Percentiles rank a stretch among this genome's conserved stretches.
phyloP scores from a whole-genome alignment of 2,888 invertebrate genomes.

The Epinotia ramella region DNA sequence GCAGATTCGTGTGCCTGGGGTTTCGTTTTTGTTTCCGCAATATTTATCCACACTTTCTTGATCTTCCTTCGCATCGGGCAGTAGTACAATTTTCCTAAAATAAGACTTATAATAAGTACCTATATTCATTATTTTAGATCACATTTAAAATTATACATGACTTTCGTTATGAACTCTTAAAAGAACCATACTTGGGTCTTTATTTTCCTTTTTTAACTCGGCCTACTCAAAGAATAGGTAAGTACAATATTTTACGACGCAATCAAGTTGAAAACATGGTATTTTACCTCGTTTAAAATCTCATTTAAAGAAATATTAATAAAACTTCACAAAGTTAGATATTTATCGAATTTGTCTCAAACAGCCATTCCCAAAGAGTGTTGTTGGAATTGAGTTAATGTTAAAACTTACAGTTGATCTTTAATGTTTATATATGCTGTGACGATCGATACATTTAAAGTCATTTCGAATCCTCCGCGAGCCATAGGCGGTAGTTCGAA shows the following conservation, averaged over 20 bases:
- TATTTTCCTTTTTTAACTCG: too few relatives aligned
- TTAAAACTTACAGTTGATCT: slow-evolving; percentile 17
- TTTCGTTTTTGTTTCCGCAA: slow-evolving; percentile 1
- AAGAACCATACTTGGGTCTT: too few relatives aligned
- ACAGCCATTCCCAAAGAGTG: too few relatives aligned
- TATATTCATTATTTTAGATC: background rate
- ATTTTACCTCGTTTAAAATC: too few relatives aligned
- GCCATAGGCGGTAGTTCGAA: slow-evolving; percentile 35
- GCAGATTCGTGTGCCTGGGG: slow-evolving; percentile 27
- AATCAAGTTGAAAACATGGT: too few relatives aligned
- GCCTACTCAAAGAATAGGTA: too few relatives aligned
- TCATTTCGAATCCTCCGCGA: slow-evolving; percentile 29
- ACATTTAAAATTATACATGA: background rate
- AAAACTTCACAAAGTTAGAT: too few relatives aligned
- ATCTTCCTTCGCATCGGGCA: background rate
- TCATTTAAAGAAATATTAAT: too few relatives aligned
- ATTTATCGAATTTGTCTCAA: too few relatives aligned
- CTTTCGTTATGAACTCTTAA: background rate
- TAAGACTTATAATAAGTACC: background rate
- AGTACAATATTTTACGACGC: too few relatives aligned
- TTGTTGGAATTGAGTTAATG: background rate
- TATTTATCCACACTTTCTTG: background rate
- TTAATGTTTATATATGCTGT: background rate
- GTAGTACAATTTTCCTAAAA: slow-evolving; percentile 19
- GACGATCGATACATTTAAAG: slow-evolving; percentile 9